These are phyloP conservation scores for Cyanoderma ruficeps DNA, from an alignment of 2,113 vertebrate genomes.

Conservation along the genomic window DNA sequence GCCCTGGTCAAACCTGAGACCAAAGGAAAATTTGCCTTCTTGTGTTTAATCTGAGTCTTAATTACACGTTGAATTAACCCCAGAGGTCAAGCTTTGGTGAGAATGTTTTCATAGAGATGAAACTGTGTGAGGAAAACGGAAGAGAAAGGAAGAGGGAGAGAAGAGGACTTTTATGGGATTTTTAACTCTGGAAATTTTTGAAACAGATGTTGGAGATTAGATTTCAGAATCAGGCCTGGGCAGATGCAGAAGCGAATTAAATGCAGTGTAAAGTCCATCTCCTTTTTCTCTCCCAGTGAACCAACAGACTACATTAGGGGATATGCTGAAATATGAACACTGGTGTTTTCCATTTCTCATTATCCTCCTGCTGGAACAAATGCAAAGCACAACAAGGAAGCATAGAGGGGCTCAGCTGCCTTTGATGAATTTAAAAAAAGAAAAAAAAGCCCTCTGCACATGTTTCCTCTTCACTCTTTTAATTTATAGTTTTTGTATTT, in stretches of 20 bases:
- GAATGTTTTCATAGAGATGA: background rate
- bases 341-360: background rate
- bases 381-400: background rate
- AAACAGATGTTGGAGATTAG: background rate
- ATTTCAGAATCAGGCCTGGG: background rate
- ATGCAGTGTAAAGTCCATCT: background rate
- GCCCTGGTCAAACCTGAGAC: background rate
- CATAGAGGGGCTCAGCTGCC: conserved; percentile 12
- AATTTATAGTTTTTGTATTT: conserved; percentile 27
- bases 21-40: background rate
- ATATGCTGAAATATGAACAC: background rate
- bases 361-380: background rate
- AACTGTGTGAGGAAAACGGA: background rate
- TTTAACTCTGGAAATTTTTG: background rate
- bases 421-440: conserved; percentile 6
- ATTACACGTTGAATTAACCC: background rate
- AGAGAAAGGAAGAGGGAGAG: no score
- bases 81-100: background rate
- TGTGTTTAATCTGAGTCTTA: background rate
- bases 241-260: background rate
- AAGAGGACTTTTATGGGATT: background rate
- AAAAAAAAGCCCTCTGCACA: background rate
- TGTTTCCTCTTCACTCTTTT: background rate
- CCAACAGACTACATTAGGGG: background rate
- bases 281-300: background rate